Evolutionary conservation across 1,140 invertebrate species (phyloP).

Genomic region (Wiebesia pumilae): DNA sequence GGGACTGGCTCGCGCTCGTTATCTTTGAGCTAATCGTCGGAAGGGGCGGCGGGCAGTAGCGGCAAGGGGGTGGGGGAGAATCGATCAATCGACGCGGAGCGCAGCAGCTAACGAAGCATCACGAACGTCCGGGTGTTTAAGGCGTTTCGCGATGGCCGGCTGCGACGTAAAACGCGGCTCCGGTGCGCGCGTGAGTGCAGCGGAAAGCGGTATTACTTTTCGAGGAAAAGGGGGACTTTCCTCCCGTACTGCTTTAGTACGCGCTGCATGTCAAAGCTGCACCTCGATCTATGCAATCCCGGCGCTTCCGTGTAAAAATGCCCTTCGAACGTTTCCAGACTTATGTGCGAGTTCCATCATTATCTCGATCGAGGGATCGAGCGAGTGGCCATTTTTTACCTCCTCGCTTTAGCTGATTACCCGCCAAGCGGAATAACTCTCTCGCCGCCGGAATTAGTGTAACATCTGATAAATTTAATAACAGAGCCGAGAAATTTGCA

Average conservation of each 20-base stretch:
- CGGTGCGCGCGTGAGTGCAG: not conserved
- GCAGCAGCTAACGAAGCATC: conserved; percentile 19
- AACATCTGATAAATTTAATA: conserved; percentile 51
- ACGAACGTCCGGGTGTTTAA: conserved; percentile 7
- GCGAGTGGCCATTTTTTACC: conserved; percentile 1
- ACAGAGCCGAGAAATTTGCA: conserved; percentile 31
- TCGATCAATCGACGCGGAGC: conserved; percentile 3
- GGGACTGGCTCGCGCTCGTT: conserved; percentile 11
- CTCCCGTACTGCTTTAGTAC: not conserved
- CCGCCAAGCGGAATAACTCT: not conserved
- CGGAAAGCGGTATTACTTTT: conserved; percentile 48
- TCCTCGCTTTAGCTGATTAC: not conserved
- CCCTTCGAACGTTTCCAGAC: not conserved
- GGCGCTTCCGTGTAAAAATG: conserved; percentile 29
- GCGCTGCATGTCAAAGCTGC: conserved; percentile 11
- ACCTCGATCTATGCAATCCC: conserved; percentile 14
- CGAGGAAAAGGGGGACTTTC: conserved; percentile 43
- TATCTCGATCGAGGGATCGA: conserved; percentile 40
- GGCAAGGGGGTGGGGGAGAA: not conserved
- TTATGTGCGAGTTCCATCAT: conserved; percentile 14
- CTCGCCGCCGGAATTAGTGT: conserved; percentile 1
- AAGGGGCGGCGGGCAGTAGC: not conserved
- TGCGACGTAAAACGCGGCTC: not conserved
- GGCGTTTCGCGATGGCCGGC: not conserved
- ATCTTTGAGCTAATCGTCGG: conserved; percentile 18